Conservation (phyloP, 2,797 vertebrate genomes). For the Halcyon leucocephala region DNA sequence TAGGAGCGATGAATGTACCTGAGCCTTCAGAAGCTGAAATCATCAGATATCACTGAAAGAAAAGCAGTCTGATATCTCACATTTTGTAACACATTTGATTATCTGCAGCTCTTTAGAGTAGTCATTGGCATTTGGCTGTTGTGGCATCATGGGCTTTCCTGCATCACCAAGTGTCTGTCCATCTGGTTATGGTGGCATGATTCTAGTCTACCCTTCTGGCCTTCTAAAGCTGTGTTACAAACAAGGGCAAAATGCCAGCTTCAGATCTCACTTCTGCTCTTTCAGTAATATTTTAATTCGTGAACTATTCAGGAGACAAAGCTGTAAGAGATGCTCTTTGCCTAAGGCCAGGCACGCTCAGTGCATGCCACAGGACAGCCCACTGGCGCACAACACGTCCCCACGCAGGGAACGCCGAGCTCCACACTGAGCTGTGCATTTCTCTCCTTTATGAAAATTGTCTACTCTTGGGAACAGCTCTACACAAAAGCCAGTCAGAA, state of each 20-base stretch:
- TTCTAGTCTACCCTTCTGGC: background rate
- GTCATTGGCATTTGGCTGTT: background rate
- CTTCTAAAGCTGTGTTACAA: background rate
- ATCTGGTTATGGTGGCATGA: background rate
- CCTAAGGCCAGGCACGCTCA: background rate
- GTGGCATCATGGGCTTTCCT: background rate
- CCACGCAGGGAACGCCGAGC: background rate
- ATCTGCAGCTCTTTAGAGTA: background rate
- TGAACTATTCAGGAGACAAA: background rate
- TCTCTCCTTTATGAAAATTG: background rate
- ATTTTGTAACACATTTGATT: background rate
- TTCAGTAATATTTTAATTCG: no score
- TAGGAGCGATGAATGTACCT: background rate
- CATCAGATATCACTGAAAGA: background rate
- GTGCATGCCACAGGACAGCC: background rate
- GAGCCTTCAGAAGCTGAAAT: background rate
- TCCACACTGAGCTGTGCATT: fast-evolving
- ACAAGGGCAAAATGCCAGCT: no score
- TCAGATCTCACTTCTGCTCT: no score
- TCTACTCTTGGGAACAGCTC: background rate
- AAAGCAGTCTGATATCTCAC: background rate
- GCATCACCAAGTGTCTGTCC: background rate
- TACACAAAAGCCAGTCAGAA: background rate
- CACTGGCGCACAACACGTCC: fast-evolving
- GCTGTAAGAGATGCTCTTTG: background rate